Evolutionary conservation across 2,888 invertebrate species (phyloP).

Genomic region (Eucriotettix oculatus): DNA sequence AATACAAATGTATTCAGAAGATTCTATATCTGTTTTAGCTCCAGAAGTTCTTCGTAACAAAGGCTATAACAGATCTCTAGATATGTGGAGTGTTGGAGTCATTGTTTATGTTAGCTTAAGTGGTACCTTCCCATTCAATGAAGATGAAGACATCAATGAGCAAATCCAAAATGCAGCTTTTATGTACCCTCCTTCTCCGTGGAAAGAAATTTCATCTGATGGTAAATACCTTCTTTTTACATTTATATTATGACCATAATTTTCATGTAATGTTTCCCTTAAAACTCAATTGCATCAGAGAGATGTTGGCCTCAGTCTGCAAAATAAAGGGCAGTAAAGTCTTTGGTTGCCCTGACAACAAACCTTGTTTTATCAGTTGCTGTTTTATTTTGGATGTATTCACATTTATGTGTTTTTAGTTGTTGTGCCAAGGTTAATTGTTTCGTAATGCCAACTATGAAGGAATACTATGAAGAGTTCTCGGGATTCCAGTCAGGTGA

Average conservation of each 20-base stretch:
- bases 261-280: too few species aligned
- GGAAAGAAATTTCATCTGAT: constrained; percentile 88
- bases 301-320: too few species aligned
- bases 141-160: constrained; percentile 98
- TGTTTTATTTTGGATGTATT: too few species aligned
- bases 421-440: too few species aligned
- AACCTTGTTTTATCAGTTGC: too few species aligned
- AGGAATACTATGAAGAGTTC: too few species aligned
- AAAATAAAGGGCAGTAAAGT: too few species aligned
- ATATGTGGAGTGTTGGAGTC: constrained; percentile 99
- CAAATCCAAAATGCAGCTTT: constrained; percentile 99
- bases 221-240: constrained; percentile 33
- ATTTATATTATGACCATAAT: background rate
- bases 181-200: constrained; percentile 97
- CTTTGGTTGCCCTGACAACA: too few species aligned
- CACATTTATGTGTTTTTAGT: too few species aligned
- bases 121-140: constrained; percentile 98
- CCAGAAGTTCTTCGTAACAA: constrained; percentile 97
- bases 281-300: background rate
- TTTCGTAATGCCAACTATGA: too few species aligned
- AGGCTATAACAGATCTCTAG: constrained; percentile 94
- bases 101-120: constrained; percentile 96
- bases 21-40: constrained; percentile 37
- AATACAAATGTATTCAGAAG: too few species aligned
- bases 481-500: too few species aligned